These are phyloP conservation scores for Drosophila lacicola DNA, from an alignment of 2,888 invertebrate species.

Conservation along the genomic window DNA sequence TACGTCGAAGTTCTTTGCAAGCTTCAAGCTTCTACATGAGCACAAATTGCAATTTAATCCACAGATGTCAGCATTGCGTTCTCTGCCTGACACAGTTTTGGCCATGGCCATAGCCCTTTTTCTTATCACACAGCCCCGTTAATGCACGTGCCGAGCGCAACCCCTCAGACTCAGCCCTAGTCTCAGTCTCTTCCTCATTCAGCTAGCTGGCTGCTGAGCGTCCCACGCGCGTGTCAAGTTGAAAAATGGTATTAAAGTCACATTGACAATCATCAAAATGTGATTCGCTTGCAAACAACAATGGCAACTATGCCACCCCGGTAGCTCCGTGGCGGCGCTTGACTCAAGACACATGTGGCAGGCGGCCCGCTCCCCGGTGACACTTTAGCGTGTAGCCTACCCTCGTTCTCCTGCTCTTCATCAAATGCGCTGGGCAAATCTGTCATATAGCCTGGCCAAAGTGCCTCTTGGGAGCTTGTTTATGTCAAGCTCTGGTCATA, in stretches of 20 bases:
- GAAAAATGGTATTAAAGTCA: conserved; percentile 83
- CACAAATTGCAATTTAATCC: conserved; percentile 85
- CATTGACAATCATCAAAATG: conserved; percentile 84
- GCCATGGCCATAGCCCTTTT: conserved; percentile 52
- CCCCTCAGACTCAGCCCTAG: conserved; percentile 3
- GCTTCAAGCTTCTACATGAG: conserved; percentile 83
- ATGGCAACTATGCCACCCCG: conserved; percentile 51
- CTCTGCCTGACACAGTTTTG: conserved; percentile 49
- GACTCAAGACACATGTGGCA: conserved; percentile 73
- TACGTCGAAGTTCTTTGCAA: conserved; percentile 40
- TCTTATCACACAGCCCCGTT: conserved; percentile 47
- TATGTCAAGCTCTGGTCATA: conserved; percentile 84
- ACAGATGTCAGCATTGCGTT: conserved; percentile 85
- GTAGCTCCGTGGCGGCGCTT: conserved; percentile 10
- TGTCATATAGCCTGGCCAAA: conserved; percentile 84
- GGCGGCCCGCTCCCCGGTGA: conserved; percentile 74
- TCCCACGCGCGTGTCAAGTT: conserved; percentile 71
- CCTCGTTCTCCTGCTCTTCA: conserved; percentile 54
- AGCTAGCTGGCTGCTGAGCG: conserved; percentile 1
- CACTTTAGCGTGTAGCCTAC: conserved; percentile 77
- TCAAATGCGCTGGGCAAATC: conserved; percentile 81
- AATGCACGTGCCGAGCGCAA: conserved; percentile 62
- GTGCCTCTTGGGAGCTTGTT: conserved; percentile 85
- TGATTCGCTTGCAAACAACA: conserved; percentile 77
- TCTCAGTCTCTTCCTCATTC: background rate